Evolutionary conservation across 2,113 vertebrate genomes (phyloP), one percentile per base, ranked within the genome.

Genomic region (Trematocara variabile): DNA sequence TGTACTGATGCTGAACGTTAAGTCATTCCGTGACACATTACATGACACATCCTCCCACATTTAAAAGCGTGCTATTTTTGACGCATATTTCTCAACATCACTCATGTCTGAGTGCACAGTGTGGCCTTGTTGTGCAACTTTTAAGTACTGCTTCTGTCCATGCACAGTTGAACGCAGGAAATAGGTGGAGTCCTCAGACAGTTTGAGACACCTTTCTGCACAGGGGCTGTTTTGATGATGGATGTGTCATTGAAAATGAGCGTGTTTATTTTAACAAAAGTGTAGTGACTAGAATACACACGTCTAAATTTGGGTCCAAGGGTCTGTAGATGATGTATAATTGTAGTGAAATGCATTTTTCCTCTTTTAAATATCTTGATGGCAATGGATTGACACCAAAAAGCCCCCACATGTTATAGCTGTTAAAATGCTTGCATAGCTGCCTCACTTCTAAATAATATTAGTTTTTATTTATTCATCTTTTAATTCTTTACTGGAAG

Each of bases 101-200:
- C 85, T 93, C 89, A 81, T 88, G 93, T 93, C 89, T 93, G 93
- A 92, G 80, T 89, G 91, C 89, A 83, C 85, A 70, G 41, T 81
- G 91, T 88, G 90, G 92, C 81, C 80, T 55, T 85, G 82, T 94
- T 95, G 93, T 93, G 94, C 86, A 95, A 96, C 86, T 60, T 92
- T 88, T 88, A 93, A 93, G 56, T 92, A 87, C 75, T 91, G 86
- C 85, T 85, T 89, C 70, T 30, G 34, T 89, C 39, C 79, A 34
- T 75, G 48, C 80, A 78, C 33, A 46, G 80, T 70, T 63, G n/a
- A 75, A 80, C 44, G 60, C 80, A 86, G 30, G 63, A 78, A 83
- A 48, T 85, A 90, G 92, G 93, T 77, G 87, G 41, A 53, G 68
- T 86, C 75, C 56, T 55, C 82, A 37, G 65, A 55, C 46, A 65